Percentiles rank a stretch among this genome's conserved stretches.
Conservation (phyloP, 1,140 invertebrate species). For the Conus ventricosus region DNA sequence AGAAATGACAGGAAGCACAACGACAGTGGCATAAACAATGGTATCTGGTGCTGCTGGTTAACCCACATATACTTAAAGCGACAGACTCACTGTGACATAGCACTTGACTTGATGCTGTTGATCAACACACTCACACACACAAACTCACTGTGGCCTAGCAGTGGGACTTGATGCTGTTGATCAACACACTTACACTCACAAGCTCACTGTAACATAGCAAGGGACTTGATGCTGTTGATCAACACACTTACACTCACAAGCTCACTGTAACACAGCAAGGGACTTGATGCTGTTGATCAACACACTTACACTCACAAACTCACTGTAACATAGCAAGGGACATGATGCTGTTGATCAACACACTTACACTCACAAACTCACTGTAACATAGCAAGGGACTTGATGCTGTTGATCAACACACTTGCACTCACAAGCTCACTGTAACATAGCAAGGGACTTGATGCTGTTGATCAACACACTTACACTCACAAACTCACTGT, state of each 20-base stretch:
- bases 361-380: conserved; percentile 70
- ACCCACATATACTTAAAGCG: too few relatives aligned
- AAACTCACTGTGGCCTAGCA: conserved; percentile 24
- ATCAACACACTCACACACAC: background rate
- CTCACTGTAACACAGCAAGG: too few relatives aligned
- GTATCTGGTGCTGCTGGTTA: conserved; percentile 97
- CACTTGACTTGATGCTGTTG: too few relatives aligned
- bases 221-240: conserved; percentile 98
- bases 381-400: conserved; percentile 94
- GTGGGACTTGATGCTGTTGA: too few relatives aligned
- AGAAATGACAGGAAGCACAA: too few relatives aligned
- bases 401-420: conserved; percentile 91
- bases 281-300: too few relatives aligned
- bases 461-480: conserved; percentile 89
- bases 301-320: conserved; percentile 74
- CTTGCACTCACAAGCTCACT: conserved; percentile 78
- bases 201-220: conserved; percentile 87
- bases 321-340: conserved; percentile 92
- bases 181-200: conserved; percentile 53
- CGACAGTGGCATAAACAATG: conserved; percentile 88
- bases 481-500: too few relatives aligned
- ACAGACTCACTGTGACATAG: too few relatives aligned
- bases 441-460: conserved; percentile 95
- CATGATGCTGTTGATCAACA: conserved; percentile 94
- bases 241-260: too few relatives aligned